phyloP scores from a whole-genome alignment of 2,888 invertebrate genomes.

The Tachina lurida region DNA sequence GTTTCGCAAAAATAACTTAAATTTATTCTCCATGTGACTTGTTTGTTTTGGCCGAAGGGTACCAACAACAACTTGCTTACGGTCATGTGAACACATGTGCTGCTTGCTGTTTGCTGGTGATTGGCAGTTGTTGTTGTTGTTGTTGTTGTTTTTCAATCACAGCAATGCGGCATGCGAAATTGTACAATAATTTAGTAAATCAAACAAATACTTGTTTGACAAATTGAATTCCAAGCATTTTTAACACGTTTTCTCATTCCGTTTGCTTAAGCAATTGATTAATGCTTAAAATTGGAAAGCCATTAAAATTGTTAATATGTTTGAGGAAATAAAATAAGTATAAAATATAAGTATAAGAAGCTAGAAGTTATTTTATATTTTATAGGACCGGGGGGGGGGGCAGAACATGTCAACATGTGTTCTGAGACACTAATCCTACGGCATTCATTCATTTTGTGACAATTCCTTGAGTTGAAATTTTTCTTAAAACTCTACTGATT shows the following conservation, averaged over 20 bases:
- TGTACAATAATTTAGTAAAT: not conserved
- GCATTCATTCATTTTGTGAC: no score
- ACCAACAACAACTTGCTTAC: not conserved
- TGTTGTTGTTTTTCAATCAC: constrained; percentile 19
- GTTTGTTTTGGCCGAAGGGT: constrained; percentile 52
- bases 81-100: not conserved
- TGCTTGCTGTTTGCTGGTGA: not conserved
- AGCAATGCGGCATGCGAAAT: constrained; percentile 24
- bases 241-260: constrained; percentile 12
- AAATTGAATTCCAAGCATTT: constrained; percentile 43
- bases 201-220: constrained; percentile 32
- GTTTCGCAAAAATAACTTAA: constrained; percentile 49
- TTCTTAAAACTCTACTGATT: no score
- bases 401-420: no score
- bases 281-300: not conserved
- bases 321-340: not conserved
- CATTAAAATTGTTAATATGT: not conserved
- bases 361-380: no score
- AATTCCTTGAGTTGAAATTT: no score
- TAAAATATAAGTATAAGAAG: not conserved
- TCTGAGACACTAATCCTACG: no score
- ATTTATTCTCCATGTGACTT: constrained; percentile 51
- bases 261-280: constrained; percentile 31
- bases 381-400: no score
- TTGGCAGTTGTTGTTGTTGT: no score